phyloP scores from a whole-genome alignment of 1,140 invertebrate genomes.

The Trichomalopsis sarcophagae region DNA sequence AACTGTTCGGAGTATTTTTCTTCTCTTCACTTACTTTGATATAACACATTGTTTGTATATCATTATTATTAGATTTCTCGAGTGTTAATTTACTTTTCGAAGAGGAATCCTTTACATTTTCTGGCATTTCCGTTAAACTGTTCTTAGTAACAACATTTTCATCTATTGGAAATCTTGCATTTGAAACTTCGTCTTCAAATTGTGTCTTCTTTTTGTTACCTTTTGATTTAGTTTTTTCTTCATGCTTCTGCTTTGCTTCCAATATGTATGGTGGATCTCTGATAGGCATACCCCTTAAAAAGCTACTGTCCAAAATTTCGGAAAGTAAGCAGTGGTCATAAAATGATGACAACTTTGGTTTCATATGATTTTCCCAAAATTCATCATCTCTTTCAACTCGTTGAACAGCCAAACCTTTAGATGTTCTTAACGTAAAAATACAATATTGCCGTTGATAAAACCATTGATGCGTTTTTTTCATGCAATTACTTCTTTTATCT shows the following conservation, averaged over 20 bases:
- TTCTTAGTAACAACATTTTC: too few relatives aligned
- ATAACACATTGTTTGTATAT: too few relatives aligned
- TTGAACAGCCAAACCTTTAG: constrained; percentile 44
- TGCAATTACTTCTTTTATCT: too few relatives aligned
- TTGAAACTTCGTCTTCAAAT: neutral
- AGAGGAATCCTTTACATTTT: too few relatives aligned
- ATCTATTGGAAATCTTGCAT: neutral
- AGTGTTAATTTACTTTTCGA: too few relatives aligned
- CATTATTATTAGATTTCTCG: too few relatives aligned
- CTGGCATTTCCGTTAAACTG: too few relatives aligned
- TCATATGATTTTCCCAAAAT: constrained; percentile 58
- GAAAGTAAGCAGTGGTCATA: constrained; percentile 51
- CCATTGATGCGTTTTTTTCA: too few relatives aligned
- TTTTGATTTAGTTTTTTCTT: neutral
- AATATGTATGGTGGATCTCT: constrained; percentile 46
- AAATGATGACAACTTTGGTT: constrained; percentile 39
- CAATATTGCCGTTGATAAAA: constrained; percentile 30
- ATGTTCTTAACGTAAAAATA: constrained; percentile 66
- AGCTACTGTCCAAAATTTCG: constrained; percentile 52
- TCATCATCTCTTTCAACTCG: constrained; percentile 54
- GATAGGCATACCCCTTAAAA: constrained; percentile 27
- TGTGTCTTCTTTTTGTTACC: neutral
- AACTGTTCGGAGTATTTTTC: too few relatives aligned
- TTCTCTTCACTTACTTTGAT: too few relatives aligned
- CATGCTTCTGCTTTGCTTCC: constrained; percentile 8